Percentiles rank a stretch among this genome's conserved stretches.
Conservation (phyloP, 1,140 invertebrate genomes). For the Heterodera schachtii region DNA sequence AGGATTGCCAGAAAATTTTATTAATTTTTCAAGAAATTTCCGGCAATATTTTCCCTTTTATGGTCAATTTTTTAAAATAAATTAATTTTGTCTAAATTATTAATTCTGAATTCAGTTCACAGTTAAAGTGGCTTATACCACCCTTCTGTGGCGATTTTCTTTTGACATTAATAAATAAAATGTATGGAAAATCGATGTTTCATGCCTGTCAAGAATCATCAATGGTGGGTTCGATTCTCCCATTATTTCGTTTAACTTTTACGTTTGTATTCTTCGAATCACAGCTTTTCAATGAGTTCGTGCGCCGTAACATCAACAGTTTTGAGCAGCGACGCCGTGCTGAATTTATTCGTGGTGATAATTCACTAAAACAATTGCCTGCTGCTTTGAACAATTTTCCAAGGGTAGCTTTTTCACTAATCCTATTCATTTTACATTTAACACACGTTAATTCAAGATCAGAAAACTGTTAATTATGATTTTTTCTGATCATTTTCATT, state of each 20-base stretch:
- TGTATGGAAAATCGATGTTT: conserved; percentile 9
- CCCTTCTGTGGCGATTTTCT: too few relatives aligned
- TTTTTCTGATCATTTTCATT: neutral
- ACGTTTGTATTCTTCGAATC: conserved; percentile 1
- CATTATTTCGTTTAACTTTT: neutral
- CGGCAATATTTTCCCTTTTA: too few relatives aligned
- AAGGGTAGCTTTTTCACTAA: neutral
- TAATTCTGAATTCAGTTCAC: too few relatives aligned
- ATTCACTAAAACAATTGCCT: conserved; percentile 23
- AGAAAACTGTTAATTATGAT: neutral
- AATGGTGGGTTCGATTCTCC: neutral
- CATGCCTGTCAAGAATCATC: conserved; percentile 25
- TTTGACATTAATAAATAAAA: too few relatives aligned
- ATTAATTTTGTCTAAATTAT: too few relatives aligned
- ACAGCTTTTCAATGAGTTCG: conserved; percentile 36
- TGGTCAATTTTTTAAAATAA: too few relatives aligned
- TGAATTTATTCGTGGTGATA: conserved; percentile 22
- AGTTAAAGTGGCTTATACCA: too few relatives aligned
- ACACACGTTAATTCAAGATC: neutral
- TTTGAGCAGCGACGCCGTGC: conserved; percentile 36
- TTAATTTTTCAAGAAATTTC: too few relatives aligned
- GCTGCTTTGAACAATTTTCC: conserved; percentile 18
- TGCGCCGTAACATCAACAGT: conserved; percentile 27
- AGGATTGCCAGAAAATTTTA: too few relatives aligned
- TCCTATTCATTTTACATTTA: too few relatives aligned